phyloP scores from a whole-genome alignment of 2,888 invertebrate genomes.

The Spatulosminthurus flaviceps region DNA sequence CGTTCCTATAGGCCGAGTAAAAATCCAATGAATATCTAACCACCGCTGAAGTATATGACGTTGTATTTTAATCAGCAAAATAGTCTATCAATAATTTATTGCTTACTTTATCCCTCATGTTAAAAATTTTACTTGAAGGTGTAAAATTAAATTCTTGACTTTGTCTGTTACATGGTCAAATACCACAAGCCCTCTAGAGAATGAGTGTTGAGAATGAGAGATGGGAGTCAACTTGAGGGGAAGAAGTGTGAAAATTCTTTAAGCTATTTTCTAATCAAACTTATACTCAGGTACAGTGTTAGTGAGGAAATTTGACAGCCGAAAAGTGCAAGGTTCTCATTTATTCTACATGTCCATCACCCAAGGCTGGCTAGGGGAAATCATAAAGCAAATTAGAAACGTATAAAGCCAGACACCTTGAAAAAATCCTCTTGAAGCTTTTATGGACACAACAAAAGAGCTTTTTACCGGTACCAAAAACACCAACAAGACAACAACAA shows the following conservation, averaged over 20 bases:
- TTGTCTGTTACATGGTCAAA: slow-evolving; percentile 31
- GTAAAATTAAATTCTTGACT: slow-evolving; percentile 47
- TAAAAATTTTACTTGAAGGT: slow-evolving; percentile 46
- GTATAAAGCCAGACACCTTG: slow-evolving; percentile 43
- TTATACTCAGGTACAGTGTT: neutral
- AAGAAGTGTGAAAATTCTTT: slow-evolving; percentile 43
- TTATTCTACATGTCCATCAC: slow-evolving; percentile 41
- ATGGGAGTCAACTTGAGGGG: neutral
- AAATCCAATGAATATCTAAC: slow-evolving; percentile 49
- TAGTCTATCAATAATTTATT: slow-evolving; percentile 51
- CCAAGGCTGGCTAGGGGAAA: slow-evolving; percentile 40
- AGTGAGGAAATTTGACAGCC: slow-evolving; percentile 41
- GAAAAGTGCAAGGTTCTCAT: slow-evolving; percentile 47
- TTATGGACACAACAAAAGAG: slow-evolving; percentile 12
- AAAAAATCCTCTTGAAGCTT: slow-evolving; percentile 25
- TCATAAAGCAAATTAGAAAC: slow-evolving; percentile 47
- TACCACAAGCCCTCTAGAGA: slow-evolving; percentile 4
- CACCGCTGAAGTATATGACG: slow-evolving; percentile 29
- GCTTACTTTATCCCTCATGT: slow-evolving; percentile 31
- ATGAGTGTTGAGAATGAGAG: neutral
- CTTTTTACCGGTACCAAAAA: slow-evolving; percentile 2
- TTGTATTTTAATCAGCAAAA: slow-evolving; percentile 47
- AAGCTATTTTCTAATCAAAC: slow-evolving; percentile 48
- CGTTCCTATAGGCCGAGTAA: slow-evolving; percentile 13
- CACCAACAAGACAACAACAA: neutral